Evolutionary conservation across 2,888 invertebrate genomes (phyloP).

Genomic region (Erpobdella octoculata): DNA sequence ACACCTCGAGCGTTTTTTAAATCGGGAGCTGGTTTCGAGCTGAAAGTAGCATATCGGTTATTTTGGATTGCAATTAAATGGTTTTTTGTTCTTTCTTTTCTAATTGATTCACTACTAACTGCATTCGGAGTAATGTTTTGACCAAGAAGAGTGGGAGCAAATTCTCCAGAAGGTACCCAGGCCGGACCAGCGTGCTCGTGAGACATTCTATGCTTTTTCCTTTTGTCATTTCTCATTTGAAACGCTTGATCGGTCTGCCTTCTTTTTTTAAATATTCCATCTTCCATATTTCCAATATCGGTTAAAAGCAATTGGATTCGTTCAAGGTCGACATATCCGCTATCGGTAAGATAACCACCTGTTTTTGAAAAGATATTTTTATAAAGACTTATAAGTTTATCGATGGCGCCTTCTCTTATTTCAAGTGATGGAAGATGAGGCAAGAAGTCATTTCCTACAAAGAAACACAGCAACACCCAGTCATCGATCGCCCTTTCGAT

Average conservation of each 20-base stretch:
- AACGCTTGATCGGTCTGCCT: constrained; percentile 77
- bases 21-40: constrained; percentile 46
- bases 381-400: constrained; percentile 81
- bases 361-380: constrained; percentile 89
- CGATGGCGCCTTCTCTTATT: constrained; percentile 92
- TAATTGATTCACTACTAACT: constrained; percentile 69
- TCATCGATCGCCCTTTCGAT: constrained; percentile 92
- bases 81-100: constrained; percentile 57
- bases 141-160: constrained; percentile 60
- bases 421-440: constrained; percentile 95
- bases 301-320: constrained; percentile 89
- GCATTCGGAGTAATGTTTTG: constrained; percentile 56
- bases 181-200: constrained; percentile 37
- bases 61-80: not conserved
- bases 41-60: constrained; percentile 49
- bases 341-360: constrained; percentile 85
- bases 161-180: constrained; percentile 63
- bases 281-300: constrained; percentile 85
- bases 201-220: constrained; percentile 56
- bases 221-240: constrained; percentile 58
- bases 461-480: constrained; percentile 97
- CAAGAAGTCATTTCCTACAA: constrained; percentile 96
- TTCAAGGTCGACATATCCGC: constrained; percentile 83
- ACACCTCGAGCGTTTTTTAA: too few relatives aligned
- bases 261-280: constrained; percentile 88